Evolutionary conservation across 1,140 invertebrate genomes (phyloP).

Genomic region (Maniola jurtina): DNA sequence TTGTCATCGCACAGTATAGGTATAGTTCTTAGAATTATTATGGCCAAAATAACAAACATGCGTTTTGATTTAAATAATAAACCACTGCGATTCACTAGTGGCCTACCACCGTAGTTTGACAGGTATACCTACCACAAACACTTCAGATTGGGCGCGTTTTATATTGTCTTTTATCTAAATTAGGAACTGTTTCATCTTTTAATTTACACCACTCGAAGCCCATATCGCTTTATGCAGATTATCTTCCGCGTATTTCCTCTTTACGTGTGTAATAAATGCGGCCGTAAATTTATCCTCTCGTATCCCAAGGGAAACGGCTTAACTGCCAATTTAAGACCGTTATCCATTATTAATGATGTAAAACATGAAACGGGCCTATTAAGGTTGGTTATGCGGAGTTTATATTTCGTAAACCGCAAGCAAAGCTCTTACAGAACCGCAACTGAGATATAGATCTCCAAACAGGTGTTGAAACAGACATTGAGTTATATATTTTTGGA

Average conservation of each 20-base stretch:
- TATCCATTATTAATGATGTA: conserved; percentile 57
- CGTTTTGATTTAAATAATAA: too few species aligned
- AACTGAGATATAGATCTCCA: conserved; percentile 3
- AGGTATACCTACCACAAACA: too few species aligned
- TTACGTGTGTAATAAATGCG: conserved; percentile 28
- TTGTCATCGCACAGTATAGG: too few species aligned
- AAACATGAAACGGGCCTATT: conserved; percentile 42
- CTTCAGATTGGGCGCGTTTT: too few species aligned
- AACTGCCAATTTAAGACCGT: conserved; percentile 48
- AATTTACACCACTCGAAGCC: neutral
- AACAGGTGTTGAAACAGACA: neutral
- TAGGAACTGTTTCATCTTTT: neutral
- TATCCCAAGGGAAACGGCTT: conserved; percentile 36
- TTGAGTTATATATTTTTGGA: neutral
- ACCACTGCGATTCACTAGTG: too few species aligned
- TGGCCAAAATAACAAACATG: too few species aligned
- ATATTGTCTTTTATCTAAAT: too few species aligned
- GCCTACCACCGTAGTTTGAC: too few species aligned
- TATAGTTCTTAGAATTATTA: too few species aligned
- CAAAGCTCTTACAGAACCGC: conserved; percentile 11
- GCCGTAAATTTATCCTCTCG: conserved; percentile 25
- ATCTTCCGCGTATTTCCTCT: conserved; percentile 19
- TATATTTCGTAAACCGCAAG: conserved; percentile 50
- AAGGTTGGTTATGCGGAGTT: conserved; percentile 47
- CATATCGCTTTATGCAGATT: conserved; percentile 10